Conservation (phyloP, 2,888 invertebrate species). For the Cephus runcator region DNA sequence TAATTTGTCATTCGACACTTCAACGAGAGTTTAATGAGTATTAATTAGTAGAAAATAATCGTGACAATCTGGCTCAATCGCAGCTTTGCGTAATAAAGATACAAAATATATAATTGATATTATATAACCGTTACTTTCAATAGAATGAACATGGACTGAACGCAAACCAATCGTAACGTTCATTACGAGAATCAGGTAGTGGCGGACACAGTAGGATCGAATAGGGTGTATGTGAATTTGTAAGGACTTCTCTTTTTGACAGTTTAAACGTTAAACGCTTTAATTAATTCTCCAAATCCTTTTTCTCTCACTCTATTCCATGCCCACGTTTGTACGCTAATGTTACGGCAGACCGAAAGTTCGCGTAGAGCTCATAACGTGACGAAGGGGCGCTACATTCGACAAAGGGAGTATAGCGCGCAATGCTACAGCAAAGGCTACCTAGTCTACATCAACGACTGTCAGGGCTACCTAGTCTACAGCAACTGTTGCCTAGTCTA, state of each 20-base stretch:
- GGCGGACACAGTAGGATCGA: not conserved
- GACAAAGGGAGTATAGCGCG: too few species aligned
- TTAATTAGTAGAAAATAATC: not conserved
- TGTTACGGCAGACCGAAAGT: too few species aligned
- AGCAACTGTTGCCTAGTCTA: too few species aligned
- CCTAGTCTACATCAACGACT: too few species aligned
- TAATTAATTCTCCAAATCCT: not conserved
- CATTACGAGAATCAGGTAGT: not conserved
- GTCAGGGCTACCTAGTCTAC: too few species aligned
- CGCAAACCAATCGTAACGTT: not conserved
- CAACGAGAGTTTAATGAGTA: not conserved
- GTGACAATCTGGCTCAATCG: not conserved
- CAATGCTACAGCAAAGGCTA: too few species aligned
- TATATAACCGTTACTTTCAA: not conserved
- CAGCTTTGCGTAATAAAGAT: not conserved
- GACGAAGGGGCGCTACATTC: too few species aligned
- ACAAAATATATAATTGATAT: not conserved
- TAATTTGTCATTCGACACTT: not conserved
- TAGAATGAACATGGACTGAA: not conserved
- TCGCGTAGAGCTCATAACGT: too few species aligned
- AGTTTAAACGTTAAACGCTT: not conserved
- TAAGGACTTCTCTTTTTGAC: not conserved
- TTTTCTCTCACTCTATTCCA: not conserved
- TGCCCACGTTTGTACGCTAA: too few species aligned
- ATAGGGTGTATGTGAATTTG: not conserved